Evolutionary conservation across 2,888 invertebrate species (phyloP), one percentile per base, ranked within the genome.

Genomic region (Lepidocyrtinus sp.): DNA sequence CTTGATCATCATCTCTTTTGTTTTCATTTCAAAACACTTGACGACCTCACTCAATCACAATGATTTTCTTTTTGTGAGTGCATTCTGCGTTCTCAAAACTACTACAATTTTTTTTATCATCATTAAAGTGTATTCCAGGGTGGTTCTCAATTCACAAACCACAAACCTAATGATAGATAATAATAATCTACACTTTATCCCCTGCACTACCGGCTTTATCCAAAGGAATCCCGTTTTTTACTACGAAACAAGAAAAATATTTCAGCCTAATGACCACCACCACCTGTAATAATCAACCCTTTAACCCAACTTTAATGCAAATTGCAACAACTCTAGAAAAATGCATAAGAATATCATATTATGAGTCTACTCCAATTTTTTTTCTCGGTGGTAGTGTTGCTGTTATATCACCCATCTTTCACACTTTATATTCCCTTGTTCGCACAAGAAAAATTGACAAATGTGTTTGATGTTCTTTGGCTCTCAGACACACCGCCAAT

Each of bases 371-470:
- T 59, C 12, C 59, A 59, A 3, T 59, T 50, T 50, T 7, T 50
- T 50, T n/a, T 50, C 22, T 7, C 21, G 59, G 59, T 59, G 59
- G 50, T 12, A 59, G 59, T 59, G 12, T 36, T 7, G 36, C 36
- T 7, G 12, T 36, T 7, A 5, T 36, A 7, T 15, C 22, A 12
- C 59, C 59, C 19, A 59, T 59, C 59, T 59, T 59, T 59, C 59
- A 59, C 59, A 59, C 59, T 59, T 36, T 59, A 59, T 59, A 21
- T 71, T 75, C 19, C 24, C 72, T 59, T 72, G 72, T 67, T 72
- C 71, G 46, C 71, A 77, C 67, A 77, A 62, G 15, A 50, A 62
- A n/a, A 46, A 72, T 50, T 65, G 26, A 72, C 67, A 78, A 67
- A 25, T 25, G 67, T 69, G 46, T 72, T 65, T 67, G 65, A 67